Conservation (phyloP, 2,888 invertebrate genomes). For the Perizoma affinitatum region DNA sequence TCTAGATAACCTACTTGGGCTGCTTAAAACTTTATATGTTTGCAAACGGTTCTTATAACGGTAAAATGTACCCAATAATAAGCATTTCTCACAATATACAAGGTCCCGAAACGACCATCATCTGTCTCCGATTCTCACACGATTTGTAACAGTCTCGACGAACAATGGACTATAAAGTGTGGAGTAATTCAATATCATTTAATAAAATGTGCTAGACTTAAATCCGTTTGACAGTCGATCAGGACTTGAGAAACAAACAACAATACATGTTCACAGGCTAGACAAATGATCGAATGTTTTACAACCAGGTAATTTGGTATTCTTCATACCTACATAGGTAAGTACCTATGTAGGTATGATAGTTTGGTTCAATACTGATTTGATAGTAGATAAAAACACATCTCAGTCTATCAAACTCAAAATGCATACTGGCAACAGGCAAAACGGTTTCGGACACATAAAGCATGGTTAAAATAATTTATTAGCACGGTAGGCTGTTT, state of each 20-base stretch:
- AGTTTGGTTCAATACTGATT: background rate
- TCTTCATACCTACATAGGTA: background rate
- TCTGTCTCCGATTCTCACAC: constrained; percentile 48
- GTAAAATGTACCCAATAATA: constrained; percentile 45
- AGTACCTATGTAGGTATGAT: background rate
- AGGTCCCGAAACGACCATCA: constrained; percentile 46
- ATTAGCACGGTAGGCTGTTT: too few relatives aligned
- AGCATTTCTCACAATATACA: constrained; percentile 53
- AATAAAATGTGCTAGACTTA: constrained; percentile 48
- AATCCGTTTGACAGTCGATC: constrained; percentile 28
- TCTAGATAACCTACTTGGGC: constrained; percentile 29
- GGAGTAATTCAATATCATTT: constrained; percentile 63
- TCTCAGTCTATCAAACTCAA: too few relatives aligned
- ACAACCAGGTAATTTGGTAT: background rate
- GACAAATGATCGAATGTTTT: constrained; percentile 4
- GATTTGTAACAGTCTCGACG: constrained; percentile 39
- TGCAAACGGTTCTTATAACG: constrained; percentile 45
- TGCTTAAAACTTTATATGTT: constrained; percentile 33
- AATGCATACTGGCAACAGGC: too few relatives aligned
- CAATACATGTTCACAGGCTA: constrained; percentile 16
- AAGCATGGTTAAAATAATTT: too few relatives aligned
- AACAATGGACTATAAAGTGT: constrained; percentile 65
- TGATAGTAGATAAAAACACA: background rate
- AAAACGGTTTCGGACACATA: too few relatives aligned
- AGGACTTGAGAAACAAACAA: constrained; percentile 23